Percentiles rank a stretch among this genome's conserved stretches.
phyloP scores from a whole-genome alignment of 1,140 invertebrate species.

The Sarcophaga bullata region DNA sequence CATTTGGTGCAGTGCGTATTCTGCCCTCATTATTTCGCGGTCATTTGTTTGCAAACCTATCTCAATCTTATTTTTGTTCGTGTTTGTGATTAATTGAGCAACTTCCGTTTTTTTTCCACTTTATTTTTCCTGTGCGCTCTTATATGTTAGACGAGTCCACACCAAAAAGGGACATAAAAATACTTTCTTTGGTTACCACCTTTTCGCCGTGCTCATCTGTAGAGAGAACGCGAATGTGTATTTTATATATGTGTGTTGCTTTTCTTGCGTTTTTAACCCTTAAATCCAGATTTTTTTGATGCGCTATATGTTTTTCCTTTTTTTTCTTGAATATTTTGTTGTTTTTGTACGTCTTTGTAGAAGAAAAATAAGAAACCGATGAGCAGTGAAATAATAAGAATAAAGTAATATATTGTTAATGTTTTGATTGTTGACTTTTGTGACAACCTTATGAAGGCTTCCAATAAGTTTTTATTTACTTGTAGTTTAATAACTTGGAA shows the following conservation, averaged over 20 bases:
- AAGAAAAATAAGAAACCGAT: too few species aligned
- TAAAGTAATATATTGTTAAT: not conserved
- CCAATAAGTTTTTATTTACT: slow-evolving; percentile 13
- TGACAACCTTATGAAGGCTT: not conserved
- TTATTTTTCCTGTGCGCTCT: slow-evolving; percentile 4
- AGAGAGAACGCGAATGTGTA: not conserved
- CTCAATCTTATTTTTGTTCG: not conserved
- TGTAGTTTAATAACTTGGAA: not conserved
- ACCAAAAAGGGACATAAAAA: slow-evolving; percentile 49
- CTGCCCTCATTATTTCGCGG: slow-evolving; percentile 5
- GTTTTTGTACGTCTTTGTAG: not conserved
- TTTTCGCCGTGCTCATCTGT: not conserved
- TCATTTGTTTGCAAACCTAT: not conserved
- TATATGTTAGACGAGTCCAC: slow-evolving; percentile 48
- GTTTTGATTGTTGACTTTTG: too few species aligned
- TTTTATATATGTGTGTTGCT: not conserved
- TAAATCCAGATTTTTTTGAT: not conserved
- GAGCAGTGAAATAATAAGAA: not conserved
- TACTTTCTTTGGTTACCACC: slow-evolving; percentile 32
- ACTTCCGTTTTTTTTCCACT: not conserved
- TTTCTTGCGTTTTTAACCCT: not conserved
- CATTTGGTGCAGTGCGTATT: not conserved
- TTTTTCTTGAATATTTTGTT: not conserved
- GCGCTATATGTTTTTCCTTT: not conserved
- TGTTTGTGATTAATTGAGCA: not conserved